phyloP scores from a whole-genome alignment of 2,888 invertebrate species.

The Apodemia mormo region DNA sequence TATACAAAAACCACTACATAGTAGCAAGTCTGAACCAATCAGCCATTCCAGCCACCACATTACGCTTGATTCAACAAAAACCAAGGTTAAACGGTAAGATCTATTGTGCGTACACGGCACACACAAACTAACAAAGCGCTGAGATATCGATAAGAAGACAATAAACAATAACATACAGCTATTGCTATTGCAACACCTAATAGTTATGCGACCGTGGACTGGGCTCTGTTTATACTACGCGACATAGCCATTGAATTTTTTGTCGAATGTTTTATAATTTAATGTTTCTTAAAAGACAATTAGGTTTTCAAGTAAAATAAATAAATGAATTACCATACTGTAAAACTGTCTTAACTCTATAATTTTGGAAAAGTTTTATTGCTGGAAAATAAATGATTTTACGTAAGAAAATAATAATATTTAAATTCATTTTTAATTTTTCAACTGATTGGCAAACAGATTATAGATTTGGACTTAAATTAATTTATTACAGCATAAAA shows the following conservation, averaged over 20 bases:
- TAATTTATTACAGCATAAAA: too few relatives aligned
- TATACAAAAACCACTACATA: background rate
- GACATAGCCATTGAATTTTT: constrained; percentile 19
- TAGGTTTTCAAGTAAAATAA: too few relatives aligned
- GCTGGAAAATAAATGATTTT: too few relatives aligned
- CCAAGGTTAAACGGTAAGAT: constrained; percentile 53
- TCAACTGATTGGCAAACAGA: too few relatives aligned
- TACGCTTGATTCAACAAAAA: constrained; percentile 61
- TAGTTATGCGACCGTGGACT: constrained; percentile 60
- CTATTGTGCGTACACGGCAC: constrained; percentile 57
- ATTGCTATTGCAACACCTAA: constrained; percentile 61
- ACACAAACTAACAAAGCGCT: constrained; percentile 58
- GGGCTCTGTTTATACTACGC: constrained; percentile 47
- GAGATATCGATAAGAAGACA: constrained; percentile 78
- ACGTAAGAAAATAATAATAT: too few relatives aligned
- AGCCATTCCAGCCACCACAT: constrained; percentile 43
- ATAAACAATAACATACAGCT: constrained; percentile 77
- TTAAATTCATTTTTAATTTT: too few relatives aligned
- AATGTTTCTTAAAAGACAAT: too few relatives aligned
- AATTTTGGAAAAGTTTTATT: too few relatives aligned
- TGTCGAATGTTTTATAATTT: background rate
- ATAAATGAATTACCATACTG: too few relatives aligned
- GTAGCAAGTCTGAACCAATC: constrained; percentile 21
- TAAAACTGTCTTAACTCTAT: too few relatives aligned
- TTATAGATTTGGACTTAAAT: too few relatives aligned